phyloP scores from a whole-genome alignment of 2,797 vertebrate genomes.

The Mallotus villosus region DNA sequence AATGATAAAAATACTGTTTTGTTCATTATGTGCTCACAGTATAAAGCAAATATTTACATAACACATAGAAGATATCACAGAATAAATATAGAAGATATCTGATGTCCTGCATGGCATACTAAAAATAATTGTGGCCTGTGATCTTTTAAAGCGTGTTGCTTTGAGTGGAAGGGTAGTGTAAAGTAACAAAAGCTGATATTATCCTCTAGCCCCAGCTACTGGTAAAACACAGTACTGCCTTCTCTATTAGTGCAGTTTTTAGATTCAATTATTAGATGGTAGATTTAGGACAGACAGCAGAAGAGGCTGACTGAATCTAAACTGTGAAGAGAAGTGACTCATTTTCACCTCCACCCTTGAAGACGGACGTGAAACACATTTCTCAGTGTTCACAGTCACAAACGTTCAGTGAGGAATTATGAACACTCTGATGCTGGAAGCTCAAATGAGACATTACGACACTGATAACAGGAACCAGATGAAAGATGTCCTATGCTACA shows the following conservation, averaged over 20 bases:
- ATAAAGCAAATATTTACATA: background rate
- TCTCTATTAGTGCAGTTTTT: slow-evolving; percentile 1
- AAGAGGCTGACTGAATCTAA: slow-evolving; percentile 44
- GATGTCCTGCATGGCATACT: background rate
- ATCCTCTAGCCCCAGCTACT: slow-evolving; percentile 81
- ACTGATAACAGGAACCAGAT: slow-evolving; percentile 5
- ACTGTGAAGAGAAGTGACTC: slow-evolving; percentile 53
- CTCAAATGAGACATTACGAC: background rate
- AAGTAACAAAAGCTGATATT: slow-evolving; percentile 34
- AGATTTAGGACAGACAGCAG: slow-evolving; percentile 47
- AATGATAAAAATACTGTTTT: background rate
- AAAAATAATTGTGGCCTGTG: slow-evolving; percentile 3
- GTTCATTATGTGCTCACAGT: background rate
- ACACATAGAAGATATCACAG: background rate
- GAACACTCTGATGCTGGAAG: background rate
- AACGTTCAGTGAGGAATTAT: background rate
- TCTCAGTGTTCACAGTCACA: slow-evolving; percentile 6
- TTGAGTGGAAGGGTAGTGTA: background rate
- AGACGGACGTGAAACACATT: slow-evolving; percentile 25
- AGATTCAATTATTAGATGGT: slow-evolving; percentile 47
- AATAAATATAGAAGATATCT: background rate
- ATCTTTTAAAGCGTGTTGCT: background rate
- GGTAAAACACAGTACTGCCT: slow-evolving; percentile 46
- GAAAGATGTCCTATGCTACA: slow-evolving; percentile 1
- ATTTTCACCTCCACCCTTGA: slow-evolving; percentile 43